Conservation (phyloP, 2,888 invertebrate species). For the Xanthia togata region DNA sequence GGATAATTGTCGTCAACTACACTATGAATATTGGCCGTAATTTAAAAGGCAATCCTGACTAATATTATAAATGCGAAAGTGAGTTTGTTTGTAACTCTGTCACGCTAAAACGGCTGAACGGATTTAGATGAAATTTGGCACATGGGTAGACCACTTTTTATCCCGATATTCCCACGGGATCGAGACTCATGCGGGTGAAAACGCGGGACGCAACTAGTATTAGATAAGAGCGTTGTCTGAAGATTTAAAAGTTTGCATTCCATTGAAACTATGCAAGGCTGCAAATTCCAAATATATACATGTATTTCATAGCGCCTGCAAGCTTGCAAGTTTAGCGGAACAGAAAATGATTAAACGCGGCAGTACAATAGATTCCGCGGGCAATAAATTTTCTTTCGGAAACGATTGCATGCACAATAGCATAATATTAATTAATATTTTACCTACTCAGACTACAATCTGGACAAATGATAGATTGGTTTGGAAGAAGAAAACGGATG, state of each 20-base stretch:
- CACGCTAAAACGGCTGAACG: too few species aligned
- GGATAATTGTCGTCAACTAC: not conserved
- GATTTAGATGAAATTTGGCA: too few species aligned
- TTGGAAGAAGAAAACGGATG: not conserved
- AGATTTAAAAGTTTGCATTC: not conserved
- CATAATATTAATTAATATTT: not conserved
- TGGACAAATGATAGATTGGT: not conserved
- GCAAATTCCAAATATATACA: not conserved
- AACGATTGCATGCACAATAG: not conserved
- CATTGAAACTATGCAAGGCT: not conserved
- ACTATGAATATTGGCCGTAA: too few species aligned
- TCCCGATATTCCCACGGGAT: too few species aligned
- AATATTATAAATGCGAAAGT: too few species aligned
- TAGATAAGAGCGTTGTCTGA: not conserved
- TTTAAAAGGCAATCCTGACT: too few species aligned
- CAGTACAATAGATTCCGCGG: not conserved
- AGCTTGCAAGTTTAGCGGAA: not conserved
- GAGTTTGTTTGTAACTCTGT: too few species aligned
- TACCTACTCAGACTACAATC: not conserved
- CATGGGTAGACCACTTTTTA: too few species aligned
- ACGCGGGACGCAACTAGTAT: too few species aligned
- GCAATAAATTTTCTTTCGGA: conserved; percentile 1
- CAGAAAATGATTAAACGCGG: not conserved
- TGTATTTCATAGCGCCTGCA: not conserved
- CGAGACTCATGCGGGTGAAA: too few species aligned